Conservation (phyloP, 1,140 invertebrate species). For the Steinernema khuongi region DNA sequence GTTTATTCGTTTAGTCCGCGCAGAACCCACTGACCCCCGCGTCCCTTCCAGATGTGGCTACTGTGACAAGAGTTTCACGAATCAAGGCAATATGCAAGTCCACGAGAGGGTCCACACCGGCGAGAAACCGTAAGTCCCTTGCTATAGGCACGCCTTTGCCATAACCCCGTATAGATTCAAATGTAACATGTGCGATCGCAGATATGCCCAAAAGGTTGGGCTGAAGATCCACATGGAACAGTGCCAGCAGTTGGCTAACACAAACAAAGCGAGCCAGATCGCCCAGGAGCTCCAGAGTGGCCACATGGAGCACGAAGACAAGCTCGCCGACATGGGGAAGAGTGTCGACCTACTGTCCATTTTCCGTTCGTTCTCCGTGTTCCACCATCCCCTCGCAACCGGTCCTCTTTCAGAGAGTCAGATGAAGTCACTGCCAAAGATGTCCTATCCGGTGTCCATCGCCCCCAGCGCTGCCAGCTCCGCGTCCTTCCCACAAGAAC, state of each 20-base stretch:
- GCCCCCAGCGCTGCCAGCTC: neutral
- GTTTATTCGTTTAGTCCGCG: slow-evolving; percentile 23
- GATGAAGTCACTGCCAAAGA: slow-evolving; percentile 7
- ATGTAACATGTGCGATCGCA: slow-evolving; percentile 49
- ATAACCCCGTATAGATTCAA: slow-evolving; percentile 34
- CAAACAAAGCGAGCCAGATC: neutral
- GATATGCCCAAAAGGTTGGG: slow-evolving; percentile 57
- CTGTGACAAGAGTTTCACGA: slow-evolving; percentile 64
- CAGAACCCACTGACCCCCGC: slow-evolving; percentile 11
- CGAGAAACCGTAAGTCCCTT: slow-evolving; percentile 73
- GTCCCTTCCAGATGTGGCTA: slow-evolving; percentile 60
- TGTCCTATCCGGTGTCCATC: neutral
- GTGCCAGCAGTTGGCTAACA: slow-evolving; percentile 40
- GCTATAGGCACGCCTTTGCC: slow-evolving; percentile 58
- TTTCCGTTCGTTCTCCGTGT: neutral
- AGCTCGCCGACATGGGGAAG: neutral
- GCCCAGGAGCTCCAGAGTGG: no score
- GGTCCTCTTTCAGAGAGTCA: neutral
- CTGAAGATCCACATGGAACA: slow-evolving; percentile 57
- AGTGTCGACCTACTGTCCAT: neutral
- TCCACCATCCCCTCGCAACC: neutral
- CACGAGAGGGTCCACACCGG: slow-evolving; percentile 81
- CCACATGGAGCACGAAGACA: neutral
- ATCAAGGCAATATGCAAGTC: slow-evolving; percentile 62
- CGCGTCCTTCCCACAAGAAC: neutral